Conservation (phyloP, 2,888 invertebrate genomes). For the Drosophila helvetica region DNA sequence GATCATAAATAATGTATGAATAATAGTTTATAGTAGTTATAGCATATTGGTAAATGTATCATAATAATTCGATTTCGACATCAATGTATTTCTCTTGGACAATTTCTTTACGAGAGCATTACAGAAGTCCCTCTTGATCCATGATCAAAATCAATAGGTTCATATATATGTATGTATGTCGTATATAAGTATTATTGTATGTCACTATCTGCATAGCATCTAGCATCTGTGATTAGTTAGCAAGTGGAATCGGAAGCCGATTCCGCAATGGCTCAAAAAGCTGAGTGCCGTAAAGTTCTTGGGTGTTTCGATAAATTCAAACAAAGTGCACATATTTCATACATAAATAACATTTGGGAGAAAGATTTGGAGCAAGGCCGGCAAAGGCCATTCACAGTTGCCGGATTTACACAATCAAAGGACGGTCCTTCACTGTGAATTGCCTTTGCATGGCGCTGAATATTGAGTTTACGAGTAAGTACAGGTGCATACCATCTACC, state of each 20-base stretch:
- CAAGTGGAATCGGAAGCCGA: slow-evolving; percentile 26
- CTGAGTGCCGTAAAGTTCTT: slow-evolving; percentile 41
- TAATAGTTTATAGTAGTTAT: slow-evolving; percentile 57
- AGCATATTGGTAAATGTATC: slow-evolving; percentile 53
- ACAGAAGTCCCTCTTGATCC: slow-evolving; percentile 61
- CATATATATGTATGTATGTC: slow-evolving; percentile 18
- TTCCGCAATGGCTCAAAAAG: slow-evolving; percentile 44
- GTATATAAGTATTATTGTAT: slow-evolving; percentile 48
- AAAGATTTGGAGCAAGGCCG: neutral
- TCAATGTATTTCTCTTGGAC: slow-evolving; percentile 50
- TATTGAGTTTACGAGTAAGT: neutral
- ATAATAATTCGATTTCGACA: slow-evolving; percentile 47
- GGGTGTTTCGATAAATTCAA: slow-evolving; percentile 52
- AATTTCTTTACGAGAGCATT: slow-evolving; percentile 53
- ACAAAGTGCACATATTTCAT: slow-evolving; percentile 71
- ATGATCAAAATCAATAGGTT: slow-evolving; percentile 56
- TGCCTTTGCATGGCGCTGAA: slow-evolving; percentile 12
- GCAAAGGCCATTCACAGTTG: slow-evolving; percentile 14
- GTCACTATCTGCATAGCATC: slow-evolving; percentile 34
- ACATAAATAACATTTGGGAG: slow-evolving; percentile 59
- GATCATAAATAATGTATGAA: slow-evolving; percentile 47
- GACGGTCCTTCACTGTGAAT: slow-evolving; percentile 1
- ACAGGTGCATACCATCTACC: slow-evolving; percentile 15
- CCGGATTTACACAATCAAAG: neutral
- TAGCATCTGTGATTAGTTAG: slow-evolving; percentile 20